Evolutionary conservation across 2,113 vertebrate species (phyloP).

Genomic region (Gymnogyps californianus): DNA sequence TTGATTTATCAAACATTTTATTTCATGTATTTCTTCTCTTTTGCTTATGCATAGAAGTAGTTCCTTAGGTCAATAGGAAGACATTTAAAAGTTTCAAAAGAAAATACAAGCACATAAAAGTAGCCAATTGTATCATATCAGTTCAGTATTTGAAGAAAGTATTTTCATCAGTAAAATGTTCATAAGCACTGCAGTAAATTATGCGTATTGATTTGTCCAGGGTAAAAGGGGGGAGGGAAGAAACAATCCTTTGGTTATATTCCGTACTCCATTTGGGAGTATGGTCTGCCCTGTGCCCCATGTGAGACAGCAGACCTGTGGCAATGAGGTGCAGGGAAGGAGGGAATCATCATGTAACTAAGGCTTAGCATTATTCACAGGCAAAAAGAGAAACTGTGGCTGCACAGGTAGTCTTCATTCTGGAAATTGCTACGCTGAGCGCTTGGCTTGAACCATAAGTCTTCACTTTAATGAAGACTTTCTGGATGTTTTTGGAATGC

Average conservation of each 20-base stretch:
- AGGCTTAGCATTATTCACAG: background rate
- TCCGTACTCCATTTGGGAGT: background rate
- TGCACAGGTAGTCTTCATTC: background rate
- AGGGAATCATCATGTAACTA: background rate
- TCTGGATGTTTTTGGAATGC: background rate
- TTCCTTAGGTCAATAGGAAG: background rate
- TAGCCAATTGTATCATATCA: background rate
- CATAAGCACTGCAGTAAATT: background rate
- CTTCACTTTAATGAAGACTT: background rate
- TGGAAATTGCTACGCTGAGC: background rate
- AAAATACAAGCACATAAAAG: background rate
- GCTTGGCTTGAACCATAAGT: background rate
- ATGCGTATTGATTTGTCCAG: background rate
- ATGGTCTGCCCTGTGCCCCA: background rate
- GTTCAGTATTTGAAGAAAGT: background rate
- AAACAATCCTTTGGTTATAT: background rate
- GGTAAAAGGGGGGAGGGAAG: background rate
- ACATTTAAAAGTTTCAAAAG: background rate
- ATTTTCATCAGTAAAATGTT: background rate
- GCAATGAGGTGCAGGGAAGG: background rate
- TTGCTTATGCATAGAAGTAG: background rate
- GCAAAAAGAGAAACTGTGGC: background rate
- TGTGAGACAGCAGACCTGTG: background rate
- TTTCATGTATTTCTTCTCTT: background rate
- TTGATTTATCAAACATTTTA: constrained; percentile 13